Evolutionary conservation across 2,797 vertebrate genomes (phyloP).

Genomic region (Tragelaphus eurycerus): DNA sequence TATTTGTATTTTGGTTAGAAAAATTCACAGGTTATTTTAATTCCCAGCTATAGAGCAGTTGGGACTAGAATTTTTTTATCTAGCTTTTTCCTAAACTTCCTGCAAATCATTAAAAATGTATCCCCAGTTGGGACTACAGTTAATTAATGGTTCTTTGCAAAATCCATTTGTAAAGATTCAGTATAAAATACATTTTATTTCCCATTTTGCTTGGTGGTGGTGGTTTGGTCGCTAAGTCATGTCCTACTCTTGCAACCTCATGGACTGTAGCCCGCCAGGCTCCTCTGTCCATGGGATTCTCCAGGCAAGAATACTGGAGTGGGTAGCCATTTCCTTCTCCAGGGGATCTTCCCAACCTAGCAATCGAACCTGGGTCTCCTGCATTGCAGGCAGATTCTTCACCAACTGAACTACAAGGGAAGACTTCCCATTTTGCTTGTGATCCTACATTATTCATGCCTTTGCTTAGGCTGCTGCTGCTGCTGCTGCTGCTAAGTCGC

Average conservation of each 20-base stretch:
- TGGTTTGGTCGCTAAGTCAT: neutral
- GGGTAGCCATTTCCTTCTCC: neutral
- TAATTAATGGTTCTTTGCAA: conserved; percentile 64
- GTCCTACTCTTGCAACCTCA: rapidly evolving
- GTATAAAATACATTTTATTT: conserved; percentile 58
- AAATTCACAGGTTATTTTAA: conserved; percentile 64
- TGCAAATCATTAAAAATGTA: conserved; percentile 56
- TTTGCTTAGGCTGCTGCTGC: conserved; percentile 5
- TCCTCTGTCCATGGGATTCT: neutral
- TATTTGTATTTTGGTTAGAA: conserved; percentile 71
- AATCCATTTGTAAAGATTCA: conserved; percentile 58
- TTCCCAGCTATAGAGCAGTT: conserved; percentile 21
- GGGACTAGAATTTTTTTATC: conserved; percentile 20
- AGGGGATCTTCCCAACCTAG: neutral
- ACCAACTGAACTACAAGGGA: neutral
- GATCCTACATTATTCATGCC: conserved; percentile 46
- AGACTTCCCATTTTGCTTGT: conserved; percentile 29
- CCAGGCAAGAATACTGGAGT: neutral
- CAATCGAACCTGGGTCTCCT: neutral
- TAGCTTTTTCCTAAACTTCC: conserved; percentile 56
- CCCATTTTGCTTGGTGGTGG: neutral
- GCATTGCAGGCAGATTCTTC: neutral
- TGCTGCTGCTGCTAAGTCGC: too few relatives aligned
- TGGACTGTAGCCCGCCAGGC: neutral
- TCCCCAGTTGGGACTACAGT: conserved; percentile 20